Evolutionary conservation across 2,888 invertebrate genomes (phyloP).

Genomic region (Chloromyia formosa): DNA sequence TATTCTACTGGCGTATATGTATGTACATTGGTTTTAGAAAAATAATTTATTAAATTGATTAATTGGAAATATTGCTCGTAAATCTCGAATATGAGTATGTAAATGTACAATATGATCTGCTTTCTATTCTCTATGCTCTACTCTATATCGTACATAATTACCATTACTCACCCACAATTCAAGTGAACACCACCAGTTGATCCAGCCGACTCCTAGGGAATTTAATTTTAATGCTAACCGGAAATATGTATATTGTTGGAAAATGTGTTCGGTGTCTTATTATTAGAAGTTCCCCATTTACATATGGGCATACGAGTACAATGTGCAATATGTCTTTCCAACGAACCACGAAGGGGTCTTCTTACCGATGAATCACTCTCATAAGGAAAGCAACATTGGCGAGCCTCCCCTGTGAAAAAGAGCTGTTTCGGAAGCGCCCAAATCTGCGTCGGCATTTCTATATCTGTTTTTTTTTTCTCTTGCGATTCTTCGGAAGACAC

Average conservation of each 20-base stretch:
- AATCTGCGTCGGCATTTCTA: neutral
- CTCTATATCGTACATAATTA: too few relatives aligned
- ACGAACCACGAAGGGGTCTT: slow-evolving; percentile 31
- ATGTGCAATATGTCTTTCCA: slow-evolving; percentile 18
- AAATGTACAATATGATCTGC: too few relatives aligned
- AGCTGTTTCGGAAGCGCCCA: neutral
- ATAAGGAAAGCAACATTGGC: neutral
- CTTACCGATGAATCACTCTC: neutral
- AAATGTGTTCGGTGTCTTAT: neutral
- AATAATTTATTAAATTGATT: too few relatives aligned
- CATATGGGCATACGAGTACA: neutral
- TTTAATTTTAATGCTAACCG: slow-evolving; percentile 7
- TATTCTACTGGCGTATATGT: too few relatives aligned
- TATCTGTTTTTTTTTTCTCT: neutral
- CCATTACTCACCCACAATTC: slow-evolving; percentile 4
- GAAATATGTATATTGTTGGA: slow-evolving; percentile 29
- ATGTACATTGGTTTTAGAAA: too few relatives aligned
- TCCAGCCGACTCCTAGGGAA: neutral
- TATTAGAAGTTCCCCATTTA: neutral
- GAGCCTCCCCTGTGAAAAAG: neutral
- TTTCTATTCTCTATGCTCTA: too few relatives aligned
- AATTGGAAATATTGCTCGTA: too few relatives aligned
- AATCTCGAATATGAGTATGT: too few relatives aligned
- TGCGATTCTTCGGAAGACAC: neutral
- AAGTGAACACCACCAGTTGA: neutral